These are phyloP conservation scores for Xanthia icteritia DNA, from an alignment of 2,888 invertebrate genomes.

Conservation along the genomic window DNA sequence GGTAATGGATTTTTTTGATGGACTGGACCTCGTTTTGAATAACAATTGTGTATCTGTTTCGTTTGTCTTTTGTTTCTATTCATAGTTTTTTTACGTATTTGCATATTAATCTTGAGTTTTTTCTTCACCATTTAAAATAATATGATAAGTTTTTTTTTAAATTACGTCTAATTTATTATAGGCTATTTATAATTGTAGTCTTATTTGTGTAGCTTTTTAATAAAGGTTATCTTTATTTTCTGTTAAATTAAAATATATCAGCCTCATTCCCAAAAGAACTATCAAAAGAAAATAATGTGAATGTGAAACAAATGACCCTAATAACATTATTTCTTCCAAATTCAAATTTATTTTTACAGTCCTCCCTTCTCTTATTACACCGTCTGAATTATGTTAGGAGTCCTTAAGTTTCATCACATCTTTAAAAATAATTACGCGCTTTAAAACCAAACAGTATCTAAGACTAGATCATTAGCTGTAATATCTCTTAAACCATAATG, in stretches of 20 bases:
- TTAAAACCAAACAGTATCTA: conserved; percentile 63
- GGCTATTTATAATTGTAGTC: conserved; percentile 7
- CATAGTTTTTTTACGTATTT: conserved; percentile 46
- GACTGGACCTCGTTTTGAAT: conserved; percentile 55
- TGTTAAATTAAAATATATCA: conserved; percentile 2
- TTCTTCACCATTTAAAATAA: conserved; percentile 29
- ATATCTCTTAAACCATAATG: conserved; percentile 62
- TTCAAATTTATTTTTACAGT: conserved; percentile 38
- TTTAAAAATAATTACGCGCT: conserved; percentile 65
- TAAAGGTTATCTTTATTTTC: conserved; percentile 16
- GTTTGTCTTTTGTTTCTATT: conserved; percentile 55
- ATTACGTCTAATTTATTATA: conserved; percentile 50
- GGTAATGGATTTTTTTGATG: conserved; percentile 64
- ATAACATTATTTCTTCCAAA: conserved; percentile 40
- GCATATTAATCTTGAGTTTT: conserved; percentile 53
- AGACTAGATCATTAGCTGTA: conserved; percentile 63
- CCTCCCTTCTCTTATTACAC: conserved; percentile 33
- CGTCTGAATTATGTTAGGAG: conserved; percentile 42
- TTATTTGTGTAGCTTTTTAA: conserved; percentile 33
- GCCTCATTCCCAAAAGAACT: conserved; percentile 33
- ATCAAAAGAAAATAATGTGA: conserved; percentile 39
- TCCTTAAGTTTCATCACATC: conserved; percentile 61
- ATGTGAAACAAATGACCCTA: conserved; percentile 39
- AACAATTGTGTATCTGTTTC: conserved; percentile 50
- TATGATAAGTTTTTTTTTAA: conserved; percentile 49